A percentile compares a stretch with the other conserved stretches of the same genome.
Evolutionary conservation across 2,113 vertebrate genomes (phyloP).

Genomic region (Chunga burmeisteri): DNA sequence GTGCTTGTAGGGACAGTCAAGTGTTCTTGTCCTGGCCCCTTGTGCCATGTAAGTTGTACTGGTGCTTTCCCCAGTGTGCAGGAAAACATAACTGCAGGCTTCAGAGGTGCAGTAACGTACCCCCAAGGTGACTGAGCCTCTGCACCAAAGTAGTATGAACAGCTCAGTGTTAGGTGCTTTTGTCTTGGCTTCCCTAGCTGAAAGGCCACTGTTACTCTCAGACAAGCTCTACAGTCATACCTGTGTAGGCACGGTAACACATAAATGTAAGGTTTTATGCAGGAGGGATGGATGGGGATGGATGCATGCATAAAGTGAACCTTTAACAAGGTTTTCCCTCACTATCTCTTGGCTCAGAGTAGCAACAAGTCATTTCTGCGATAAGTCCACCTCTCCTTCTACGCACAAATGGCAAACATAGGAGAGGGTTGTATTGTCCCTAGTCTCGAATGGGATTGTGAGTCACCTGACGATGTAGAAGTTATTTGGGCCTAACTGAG

Average conservation of each 20-base stretch:
- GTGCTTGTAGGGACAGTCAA: not conserved
- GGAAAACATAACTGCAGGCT: not conserved
- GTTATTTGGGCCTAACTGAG: not conserved
- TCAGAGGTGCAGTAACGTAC: rapidly evolving
- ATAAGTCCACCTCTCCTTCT: not conserved
- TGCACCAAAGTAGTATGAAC: not conserved
- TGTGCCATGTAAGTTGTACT: not conserved
- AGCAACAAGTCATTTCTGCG: not conserved
- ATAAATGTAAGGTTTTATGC: not conserved
- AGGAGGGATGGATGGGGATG: not conserved
- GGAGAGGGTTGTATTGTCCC: not conserved
- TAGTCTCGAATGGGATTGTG: not conserved
- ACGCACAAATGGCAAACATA: not conserved
- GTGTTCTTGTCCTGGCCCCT: not conserved
- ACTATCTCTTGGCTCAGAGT: not conserved
- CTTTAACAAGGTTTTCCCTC: not conserved
- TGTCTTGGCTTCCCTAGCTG: not conserved
- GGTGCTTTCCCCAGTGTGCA: not conserved
- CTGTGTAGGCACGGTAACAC: rapidly evolving
- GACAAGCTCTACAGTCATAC: not conserved
- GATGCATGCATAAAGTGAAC: not conserved
- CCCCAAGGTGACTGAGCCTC: not conserved
- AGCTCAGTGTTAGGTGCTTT: not conserved
- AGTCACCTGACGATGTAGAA: not conserved
- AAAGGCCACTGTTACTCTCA: not conserved